Conservation (phyloP, 92 coral and sea anemone species). For the Blastomussa wellsi region DNA sequence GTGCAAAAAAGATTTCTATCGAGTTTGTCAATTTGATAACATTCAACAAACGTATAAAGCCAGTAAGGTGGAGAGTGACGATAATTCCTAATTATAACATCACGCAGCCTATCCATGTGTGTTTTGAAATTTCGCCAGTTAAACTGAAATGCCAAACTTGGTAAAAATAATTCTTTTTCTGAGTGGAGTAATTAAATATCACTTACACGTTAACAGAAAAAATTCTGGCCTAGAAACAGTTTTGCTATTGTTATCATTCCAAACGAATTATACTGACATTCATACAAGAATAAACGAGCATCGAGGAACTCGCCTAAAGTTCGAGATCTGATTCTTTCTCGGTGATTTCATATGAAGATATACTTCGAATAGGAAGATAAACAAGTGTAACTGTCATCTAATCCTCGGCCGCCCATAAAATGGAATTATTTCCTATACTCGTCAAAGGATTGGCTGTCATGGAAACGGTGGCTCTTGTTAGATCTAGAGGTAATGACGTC, state of each 20-base stretch:
- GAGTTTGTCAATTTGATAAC: neutral
- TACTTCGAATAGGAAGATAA: neutral
- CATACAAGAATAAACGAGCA: neutral
- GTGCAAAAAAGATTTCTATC: neutral
- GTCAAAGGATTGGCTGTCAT: neutral
- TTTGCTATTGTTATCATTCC: neutral
- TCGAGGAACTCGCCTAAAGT: too few species aligned
- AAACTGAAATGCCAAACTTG: neutral
- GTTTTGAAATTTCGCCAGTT: neutral
- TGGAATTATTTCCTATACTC: neutral
- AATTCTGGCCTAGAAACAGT: neutral
- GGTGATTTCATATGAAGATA: neutral
- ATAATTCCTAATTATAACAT: too few species aligned
- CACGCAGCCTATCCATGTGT: neutral
- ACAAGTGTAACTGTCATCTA: conserved; percentile 15
- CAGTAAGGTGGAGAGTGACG: neutral
- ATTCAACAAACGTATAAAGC: neutral
- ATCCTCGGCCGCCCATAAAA: neutral
- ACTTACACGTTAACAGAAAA: too few species aligned
- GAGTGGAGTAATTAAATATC: too few species aligned
- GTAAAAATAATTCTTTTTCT: neutral
- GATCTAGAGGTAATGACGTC: neutral
- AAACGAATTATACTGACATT: too few species aligned
- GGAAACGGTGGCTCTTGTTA: neutral
- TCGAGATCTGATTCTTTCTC: neutral